Percentiles rank a stretch among this genome's conserved stretches.
phyloP scores from a whole-genome alignment of 2,888 invertebrate species.

The Margaritifera margaritifera region DNA sequence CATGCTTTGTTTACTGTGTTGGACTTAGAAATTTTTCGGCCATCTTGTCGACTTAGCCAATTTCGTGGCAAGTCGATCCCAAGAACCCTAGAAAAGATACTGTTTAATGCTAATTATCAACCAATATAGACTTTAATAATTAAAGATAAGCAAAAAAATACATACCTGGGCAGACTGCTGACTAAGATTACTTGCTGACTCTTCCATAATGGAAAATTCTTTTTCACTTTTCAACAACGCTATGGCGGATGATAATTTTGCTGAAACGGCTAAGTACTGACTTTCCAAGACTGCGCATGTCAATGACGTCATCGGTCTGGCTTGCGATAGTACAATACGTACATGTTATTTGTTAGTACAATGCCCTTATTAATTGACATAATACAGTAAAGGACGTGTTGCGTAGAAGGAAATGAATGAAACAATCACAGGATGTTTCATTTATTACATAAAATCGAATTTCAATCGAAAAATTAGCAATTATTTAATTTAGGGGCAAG shows the following conservation, averaged over 20 bases:
- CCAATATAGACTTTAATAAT: not conserved
- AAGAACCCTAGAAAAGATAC: slow-evolving; percentile 1
- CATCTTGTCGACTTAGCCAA: slow-evolving; percentile 63
- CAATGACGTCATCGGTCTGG: slow-evolving; percentile 17
- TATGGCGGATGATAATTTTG: slow-evolving; percentile 38
- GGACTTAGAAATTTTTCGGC: slow-evolving; percentile 68
- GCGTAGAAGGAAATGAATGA: too few relatives aligned
- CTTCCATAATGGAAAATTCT: slow-evolving; percentile 40
- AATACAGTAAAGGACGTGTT: too few relatives aligned
- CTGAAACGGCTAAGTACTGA: slow-evolving; percentile 62
- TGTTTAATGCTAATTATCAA: not conserved
- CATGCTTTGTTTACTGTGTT: slow-evolving; percentile 1
- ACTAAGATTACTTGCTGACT: slow-evolving; percentile 29
- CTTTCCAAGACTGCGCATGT: slow-evolving; percentile 57
- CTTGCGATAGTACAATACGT: too few relatives aligned
- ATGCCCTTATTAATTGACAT: too few relatives aligned
- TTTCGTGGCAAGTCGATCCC: slow-evolving; percentile 18
- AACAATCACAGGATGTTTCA: too few relatives aligned
- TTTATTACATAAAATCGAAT: too few relatives aligned
- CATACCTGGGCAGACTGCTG: slow-evolving; percentile 30
- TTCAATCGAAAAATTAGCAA: too few relatives aligned
- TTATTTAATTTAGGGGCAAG: too few relatives aligned
- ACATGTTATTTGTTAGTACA: too few relatives aligned
- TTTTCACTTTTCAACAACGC: slow-evolving; percentile 23
- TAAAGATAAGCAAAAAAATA: not conserved